Base-by-base conservation (phyloP, 2,888 invertebrate genomes). In the Pseudococcus viburni region DNA sequence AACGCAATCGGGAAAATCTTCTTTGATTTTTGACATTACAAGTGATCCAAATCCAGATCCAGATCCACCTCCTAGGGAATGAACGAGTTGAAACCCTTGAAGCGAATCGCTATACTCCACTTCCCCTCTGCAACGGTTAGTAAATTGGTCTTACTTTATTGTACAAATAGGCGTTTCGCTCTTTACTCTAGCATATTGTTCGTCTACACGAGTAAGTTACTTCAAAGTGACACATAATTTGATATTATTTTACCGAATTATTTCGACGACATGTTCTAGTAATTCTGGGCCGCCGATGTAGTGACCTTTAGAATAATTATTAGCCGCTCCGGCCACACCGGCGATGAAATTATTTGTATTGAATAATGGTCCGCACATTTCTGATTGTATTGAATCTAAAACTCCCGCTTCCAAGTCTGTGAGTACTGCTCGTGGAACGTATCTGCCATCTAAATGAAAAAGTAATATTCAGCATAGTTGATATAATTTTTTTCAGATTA, bases 371-470 rank as follows among this genome's bases (percentile, higher is more conserved):
- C 88, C 88, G 83, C 84, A 88, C 48, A 46, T 68, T 84, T 84
- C 84, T n/a, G 84, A 59, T 84, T 84, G 88, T 68, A 88, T 88
- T 19, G 88, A 83, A 46, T 88, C 88, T 33, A 88, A 55, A 26
- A 88, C 88, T 12, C 88, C 84, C 0, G 88, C 42, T 68, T 88
- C 88, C 19, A 88, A 42, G 59, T 88, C 88, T 59, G 88, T 84
- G 9, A 88, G 46, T 19, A 88, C 84, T 51, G 88, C 88, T 15
- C 88, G 59, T 0, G 88, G 88, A 7, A 84, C 83, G 55, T 88
- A 88, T 68, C 84, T 83, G 33, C 88, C 90, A 80, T 90, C 89
- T 88, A 77, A 59, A 19, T 59, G 19, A 33, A 33, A 3, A 33
- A 3, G 26, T 33, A 33, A 33, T 33, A 33, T 33, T 33, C 26